Conservation (phyloP, 2,797 vertebrate species). For the Eospalax fontanierii region DNA sequence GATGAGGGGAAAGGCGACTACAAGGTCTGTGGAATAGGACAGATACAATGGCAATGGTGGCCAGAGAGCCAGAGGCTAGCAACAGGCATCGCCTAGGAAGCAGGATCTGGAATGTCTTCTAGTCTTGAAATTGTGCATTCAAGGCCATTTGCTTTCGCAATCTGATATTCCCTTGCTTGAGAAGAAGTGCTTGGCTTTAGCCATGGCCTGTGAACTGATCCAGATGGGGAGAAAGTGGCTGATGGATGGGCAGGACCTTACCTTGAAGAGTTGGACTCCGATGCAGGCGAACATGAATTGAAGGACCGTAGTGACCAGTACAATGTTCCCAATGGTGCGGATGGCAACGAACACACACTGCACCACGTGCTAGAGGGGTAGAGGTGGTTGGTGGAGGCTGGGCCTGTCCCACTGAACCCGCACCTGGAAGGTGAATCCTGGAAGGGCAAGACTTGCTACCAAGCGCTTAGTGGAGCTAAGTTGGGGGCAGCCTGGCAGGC, state of each 20-base stretch:
- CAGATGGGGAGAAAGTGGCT: rapidly evolving
- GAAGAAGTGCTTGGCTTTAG: rapidly evolving
- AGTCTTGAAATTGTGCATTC: background rate
- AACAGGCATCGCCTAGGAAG: background rate
- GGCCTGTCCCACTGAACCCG: rapidly evolving
- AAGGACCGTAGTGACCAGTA: constrained; percentile 96
- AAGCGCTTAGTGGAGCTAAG: background rate
- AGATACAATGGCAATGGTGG: rapidly evolving
- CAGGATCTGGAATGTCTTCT: rapidly evolving
- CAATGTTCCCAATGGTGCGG: constrained; percentile 99
- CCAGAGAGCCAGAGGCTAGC: background rate
- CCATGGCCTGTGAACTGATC: rapidly evolving
- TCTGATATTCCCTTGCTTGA: background rate
- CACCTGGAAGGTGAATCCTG: rapidly evolving
- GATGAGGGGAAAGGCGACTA: background rate
- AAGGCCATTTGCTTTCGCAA: background rate
- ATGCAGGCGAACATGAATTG: constrained; percentile 99
- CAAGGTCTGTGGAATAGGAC: background rate
- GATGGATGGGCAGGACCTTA: constrained; percentile 73
- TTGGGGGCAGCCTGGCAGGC: rapidly evolving
- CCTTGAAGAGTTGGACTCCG: constrained; percentile 99
- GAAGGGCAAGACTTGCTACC: rapidly evolving
- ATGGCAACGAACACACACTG: constrained; percentile 99
- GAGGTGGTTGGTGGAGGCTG: rapidly evolving
- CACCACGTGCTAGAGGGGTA: constrained; percentile 94